Percentiles rank a stretch among this genome's conserved stretches.
These are phyloP conservation scores for Panulirus ornatus DNA, from an alignment of 1,140 invertebrate species.

Conservation along the genomic window DNA sequence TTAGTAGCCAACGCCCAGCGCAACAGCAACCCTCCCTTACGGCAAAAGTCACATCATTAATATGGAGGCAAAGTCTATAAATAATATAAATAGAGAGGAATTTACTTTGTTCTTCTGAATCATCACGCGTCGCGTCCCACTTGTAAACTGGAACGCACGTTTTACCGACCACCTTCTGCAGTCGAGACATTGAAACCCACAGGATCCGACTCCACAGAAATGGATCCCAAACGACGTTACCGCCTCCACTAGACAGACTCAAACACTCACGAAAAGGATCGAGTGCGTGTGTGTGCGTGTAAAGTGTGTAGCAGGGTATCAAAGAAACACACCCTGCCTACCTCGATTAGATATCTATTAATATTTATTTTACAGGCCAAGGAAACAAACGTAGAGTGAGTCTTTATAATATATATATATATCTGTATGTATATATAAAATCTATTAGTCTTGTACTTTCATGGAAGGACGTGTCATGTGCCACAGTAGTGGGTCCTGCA, in stretches of 20 bases:
- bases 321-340: not conserved
- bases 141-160: not conserved
- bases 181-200: not conserved
- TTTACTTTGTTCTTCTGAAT: slow-evolving; percentile 1
- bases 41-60: not conserved
- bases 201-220: not conserved
- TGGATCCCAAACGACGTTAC: not conserved
- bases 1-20: no score
- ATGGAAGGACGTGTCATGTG: no score
- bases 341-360: not conserved
- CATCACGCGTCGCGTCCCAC: not conserved
- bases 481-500: not conserved
- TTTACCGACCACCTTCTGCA: not conserved
- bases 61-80: not conserved
- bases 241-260: not conserved
- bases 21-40: no score
- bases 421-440: no score
- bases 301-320: no score
- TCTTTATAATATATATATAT: no score
- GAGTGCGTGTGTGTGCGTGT: no score
- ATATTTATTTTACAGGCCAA: not conserved
- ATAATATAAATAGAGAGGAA: not conserved
- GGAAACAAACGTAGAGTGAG: no score
- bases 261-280: no score
- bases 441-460: no score